A percentile compares a stretch with the other conserved stretches of the same genome.
These are phyloP conservation scores for Syrmaticus mikado DNA, from an alignment of 2,113 vertebrate species.

Conservation along the genomic window DNA sequence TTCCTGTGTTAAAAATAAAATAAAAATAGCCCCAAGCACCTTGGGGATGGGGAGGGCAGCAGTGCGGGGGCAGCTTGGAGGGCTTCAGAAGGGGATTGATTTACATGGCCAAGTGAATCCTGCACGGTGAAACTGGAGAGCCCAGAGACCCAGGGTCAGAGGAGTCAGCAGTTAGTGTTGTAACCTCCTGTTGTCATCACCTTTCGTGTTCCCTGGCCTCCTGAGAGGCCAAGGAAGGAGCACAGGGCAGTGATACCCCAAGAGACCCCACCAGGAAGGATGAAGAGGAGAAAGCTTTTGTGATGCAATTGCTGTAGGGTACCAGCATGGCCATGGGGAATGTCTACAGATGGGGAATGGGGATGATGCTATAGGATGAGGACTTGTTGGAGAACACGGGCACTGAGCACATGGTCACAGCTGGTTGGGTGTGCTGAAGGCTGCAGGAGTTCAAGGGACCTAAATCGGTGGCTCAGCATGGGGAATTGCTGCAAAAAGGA, in stretches of 20 bases:
- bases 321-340: neutral
- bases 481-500: neutral
- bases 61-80: accelerated
- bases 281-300: accelerated
- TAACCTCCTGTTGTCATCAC: neutral
- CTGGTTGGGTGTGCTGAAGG: accelerated
- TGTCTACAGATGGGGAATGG: accelerated
- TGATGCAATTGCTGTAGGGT: neutral
- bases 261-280: neutral
- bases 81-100: neutral
- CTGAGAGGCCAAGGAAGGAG: neutral
- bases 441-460: neutral
- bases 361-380: neutral
- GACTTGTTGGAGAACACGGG: accelerated
- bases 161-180: constrained; percentile 13
- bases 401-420: accelerated
- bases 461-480: no score
- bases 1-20: constrained; percentile 30
- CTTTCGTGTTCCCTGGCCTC: neutral
- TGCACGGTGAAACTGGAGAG: constrained; percentile 31
- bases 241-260: accelerated
- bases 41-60: neutral
- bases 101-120: neutral
- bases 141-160: neutral
- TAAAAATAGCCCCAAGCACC: constrained; percentile 36